A percentile compares a stretch with the other conserved stretches of the same genome.
Evolutionary conservation across 2,797 vertebrate genomes (phyloP).

Genomic region (Neosilurus mollespiculum): DNA sequence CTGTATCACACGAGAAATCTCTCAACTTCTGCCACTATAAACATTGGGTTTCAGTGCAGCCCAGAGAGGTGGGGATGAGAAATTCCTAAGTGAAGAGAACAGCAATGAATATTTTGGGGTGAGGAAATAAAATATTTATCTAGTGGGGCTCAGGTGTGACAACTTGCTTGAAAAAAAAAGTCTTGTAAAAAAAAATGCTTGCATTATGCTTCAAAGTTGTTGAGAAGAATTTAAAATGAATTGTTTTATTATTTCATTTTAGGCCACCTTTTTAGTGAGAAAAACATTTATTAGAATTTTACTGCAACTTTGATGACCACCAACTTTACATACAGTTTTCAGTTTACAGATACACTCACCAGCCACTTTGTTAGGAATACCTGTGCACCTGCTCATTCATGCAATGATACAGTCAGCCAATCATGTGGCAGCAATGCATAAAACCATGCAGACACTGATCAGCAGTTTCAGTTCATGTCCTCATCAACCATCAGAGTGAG

Average conservation of each 20-base stretch:
- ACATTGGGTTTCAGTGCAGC: slow-evolving; percentile 13
- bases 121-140: slow-evolving; percentile 42
- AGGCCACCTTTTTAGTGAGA: not conserved
- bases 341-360: not conserved
- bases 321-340: not conserved
- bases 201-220: slow-evolving; percentile 7
- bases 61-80: slow-evolving; percentile 18
- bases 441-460: not conserved
- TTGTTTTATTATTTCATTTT: not conserved
- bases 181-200: not conserved
- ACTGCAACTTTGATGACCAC: not conserved
- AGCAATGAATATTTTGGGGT: slow-evolving; percentile 42
- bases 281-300: not conserved
- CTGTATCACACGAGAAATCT: slow-evolving; percentile 39
- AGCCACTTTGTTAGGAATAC: not conserved
- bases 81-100: slow-evolving; percentile 31
- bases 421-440: not conserved
- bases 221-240: not conserved
- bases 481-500: not conserved
- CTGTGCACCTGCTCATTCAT: not conserved
- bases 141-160: slow-evolving; percentile 28
- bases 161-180: slow-evolving; percentile 20
- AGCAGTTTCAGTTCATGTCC: not conserved
- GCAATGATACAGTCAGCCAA: too few species aligned
- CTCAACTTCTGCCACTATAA: slow-evolving; percentile 39